Evolutionary conservation across 2,113 vertebrate species (phyloP), one percentile per base, ranked within the genome.

Genomic region (Passer domesticus): DNA sequence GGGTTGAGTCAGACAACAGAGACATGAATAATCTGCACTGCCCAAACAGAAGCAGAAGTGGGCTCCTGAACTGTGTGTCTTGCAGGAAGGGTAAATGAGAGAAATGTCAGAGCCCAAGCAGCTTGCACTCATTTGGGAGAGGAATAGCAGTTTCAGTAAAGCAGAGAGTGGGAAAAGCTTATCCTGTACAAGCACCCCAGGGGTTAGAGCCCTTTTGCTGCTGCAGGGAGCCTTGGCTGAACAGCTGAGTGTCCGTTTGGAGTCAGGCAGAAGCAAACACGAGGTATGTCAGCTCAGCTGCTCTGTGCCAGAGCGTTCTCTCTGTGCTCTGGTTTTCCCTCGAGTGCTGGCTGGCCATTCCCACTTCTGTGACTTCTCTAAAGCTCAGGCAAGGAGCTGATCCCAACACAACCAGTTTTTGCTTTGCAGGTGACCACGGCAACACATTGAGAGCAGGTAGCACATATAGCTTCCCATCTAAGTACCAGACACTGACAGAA

Each of bases 301-400:
- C 46, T 28, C 67, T 8, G 18, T 37, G 44, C 41, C 59, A 21
- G 6, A 25, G 23, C 3, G 0, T 7, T 6, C 21, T 12, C 46
- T 59, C 33, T 50, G 67, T 13, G 4, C 53, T 53, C 49, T 19
- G 37, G 1, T n/a, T 74, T 85, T 63, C 58, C 35, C 60, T 35
- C 0, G 0, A 0, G 4, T 17, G 22, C 14, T 56, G 39, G 10
- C 33, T 59, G 0, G 39, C 50, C 9, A 3, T 47, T 82, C 43
- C 76, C 10, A 3, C 24, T 63, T 53, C 39, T 59, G 63, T 19
- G 39, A n/a, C 33, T 35, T 44, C 31, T 46, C 37, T 62, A 68
- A 68, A 75, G 33, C 39, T 68, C 79, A 47, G 64, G 64, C 27
- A 46, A 66, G n/a, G 56, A 56, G 30, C 15, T 83, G 56, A 49